Conservation (phyloP, 1,140 invertebrate species). For the Papilio polyxenes region DNA sequence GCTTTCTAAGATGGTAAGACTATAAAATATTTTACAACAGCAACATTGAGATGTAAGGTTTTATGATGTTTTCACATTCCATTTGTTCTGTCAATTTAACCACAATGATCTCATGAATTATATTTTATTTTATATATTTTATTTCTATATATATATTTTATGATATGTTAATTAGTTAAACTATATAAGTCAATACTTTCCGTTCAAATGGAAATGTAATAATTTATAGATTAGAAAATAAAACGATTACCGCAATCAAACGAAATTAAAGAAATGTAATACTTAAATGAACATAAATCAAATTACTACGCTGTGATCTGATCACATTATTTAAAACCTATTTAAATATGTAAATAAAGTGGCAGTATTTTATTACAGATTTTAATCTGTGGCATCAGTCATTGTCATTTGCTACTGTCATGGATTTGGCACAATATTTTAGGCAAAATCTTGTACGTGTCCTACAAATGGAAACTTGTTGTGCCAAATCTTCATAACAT, state of each 20-base stretch:
- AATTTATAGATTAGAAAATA: conserved; percentile 6
- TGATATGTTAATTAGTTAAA: background rate
- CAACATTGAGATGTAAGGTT: background rate
- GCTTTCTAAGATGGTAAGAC: background rate
- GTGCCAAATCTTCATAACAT: background rate
- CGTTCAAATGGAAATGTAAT: background rate
- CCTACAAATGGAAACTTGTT: background rate
- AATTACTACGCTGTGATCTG: background rate
- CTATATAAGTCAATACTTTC: background rate
- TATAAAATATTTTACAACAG: conserved; percentile 1
- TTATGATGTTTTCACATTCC: conserved; percentile 11
- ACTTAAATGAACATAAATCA: background rate
- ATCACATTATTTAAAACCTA: background rate
- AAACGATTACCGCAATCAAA: background rate
- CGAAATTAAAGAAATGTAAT: background rate
- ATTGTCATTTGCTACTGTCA: conserved; percentile 10
- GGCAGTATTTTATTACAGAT: conserved; percentile 7
- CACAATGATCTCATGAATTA: background rate
- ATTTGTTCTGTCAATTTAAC: background rate
- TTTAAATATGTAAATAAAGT: conserved; percentile 21
- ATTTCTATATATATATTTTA: too few relatives aligned
- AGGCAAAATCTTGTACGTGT: background rate
- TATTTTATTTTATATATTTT: background rate
- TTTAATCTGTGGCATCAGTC: background rate
- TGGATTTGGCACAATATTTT: background rate